Base-by-base conservation (phyloP, 2,113 vertebrate genomes). In the Charadrius vociferus region DNA sequence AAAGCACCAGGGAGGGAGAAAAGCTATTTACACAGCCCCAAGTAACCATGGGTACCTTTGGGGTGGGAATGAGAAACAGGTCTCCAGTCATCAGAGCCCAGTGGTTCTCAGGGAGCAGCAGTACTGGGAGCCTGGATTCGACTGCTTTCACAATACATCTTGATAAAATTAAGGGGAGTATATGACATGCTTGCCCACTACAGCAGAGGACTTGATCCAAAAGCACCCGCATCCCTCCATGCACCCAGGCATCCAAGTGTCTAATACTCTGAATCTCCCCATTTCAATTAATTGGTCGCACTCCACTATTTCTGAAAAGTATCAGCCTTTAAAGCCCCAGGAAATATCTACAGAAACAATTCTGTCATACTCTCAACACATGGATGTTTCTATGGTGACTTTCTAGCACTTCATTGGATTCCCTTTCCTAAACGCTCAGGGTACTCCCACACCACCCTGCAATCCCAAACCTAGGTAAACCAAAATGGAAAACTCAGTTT, bases 381-480 rank as follows among this genome's bases (percentile, higher is more conserved):
- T 75, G n/a, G 90, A 78, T 89, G 96, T 97, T 97, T 97, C 88
- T 92, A 91, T 95, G 95, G 96, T 78, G 93, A 97, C 95, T 95
- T 89, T 72, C 78, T 45, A 79, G 61, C 86, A 85, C 65, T 84
- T 89, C 81, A 75, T 9, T 93, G 89, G 89, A 94, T 93, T 95
- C 77, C 81, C 94, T 95, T 95, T 91, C 80, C 89, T 84, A 67
- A 89, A 93, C 0, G 4, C 52, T 89, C 77, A 30, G 47, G 83
- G 61, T 96, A 95, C 95, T 93, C 95, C 95, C 94, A 96, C 95
- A 86, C 63, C 77, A 84, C 77, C 65, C 89, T 81, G n/a, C 47
- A 93, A 84, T 79, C 91, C 77, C 89, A 95, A 95, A 81, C 47
- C n/a, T 47, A 94, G 77, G 84, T 89, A 97, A 96, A 95, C 61